These are phyloP conservation scores for Hyles lineata DNA, from an alignment of 2,888 invertebrate species.

Conservation along the genomic window DNA sequence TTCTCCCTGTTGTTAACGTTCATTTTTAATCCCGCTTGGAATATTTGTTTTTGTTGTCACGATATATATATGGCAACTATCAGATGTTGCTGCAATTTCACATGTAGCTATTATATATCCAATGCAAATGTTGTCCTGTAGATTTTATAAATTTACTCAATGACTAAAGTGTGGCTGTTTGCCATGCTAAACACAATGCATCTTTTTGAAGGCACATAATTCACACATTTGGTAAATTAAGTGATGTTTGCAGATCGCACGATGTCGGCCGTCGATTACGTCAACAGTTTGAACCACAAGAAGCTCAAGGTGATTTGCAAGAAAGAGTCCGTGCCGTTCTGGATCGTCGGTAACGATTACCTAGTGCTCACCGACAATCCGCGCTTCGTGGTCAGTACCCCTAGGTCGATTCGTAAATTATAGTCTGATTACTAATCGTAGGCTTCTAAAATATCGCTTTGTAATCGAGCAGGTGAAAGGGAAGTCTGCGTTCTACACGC, in stretches of 20 bases:
- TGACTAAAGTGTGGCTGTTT: slow-evolving; percentile 40
- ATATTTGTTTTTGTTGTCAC: too few species aligned
- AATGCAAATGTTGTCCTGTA: too few species aligned
- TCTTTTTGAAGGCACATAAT: slow-evolving; percentile 58
- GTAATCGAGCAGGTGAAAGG: background rate
- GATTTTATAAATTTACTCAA: too few species aligned
- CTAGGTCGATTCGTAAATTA: background rate
- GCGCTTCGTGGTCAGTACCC: background rate
- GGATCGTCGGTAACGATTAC: slow-evolving; percentile 22
- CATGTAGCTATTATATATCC: too few species aligned
- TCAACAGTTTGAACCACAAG: slow-evolving; percentile 15
- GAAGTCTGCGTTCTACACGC: slow-evolving; percentile 19
- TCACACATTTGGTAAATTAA: background rate
- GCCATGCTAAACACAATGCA: slow-evolving; percentile 60
- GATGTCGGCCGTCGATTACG: slow-evolving; percentile 4
- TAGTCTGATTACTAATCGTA: too few species aligned
- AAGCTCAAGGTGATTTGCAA: slow-evolving; percentile 20
- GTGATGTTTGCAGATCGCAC: background rate
- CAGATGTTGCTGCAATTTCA: too few species aligned
- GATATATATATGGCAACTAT: too few species aligned
- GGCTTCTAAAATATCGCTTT: background rate
- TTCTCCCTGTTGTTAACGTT: too few species aligned
- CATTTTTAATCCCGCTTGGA: too few species aligned
- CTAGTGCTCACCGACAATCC: slow-evolving; percentile 11
- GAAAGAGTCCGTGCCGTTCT: background rate